Evolutionary conservation across 2,113 vertebrate species (phyloP).

Genomic region (Heterochromis multidens): DNA sequence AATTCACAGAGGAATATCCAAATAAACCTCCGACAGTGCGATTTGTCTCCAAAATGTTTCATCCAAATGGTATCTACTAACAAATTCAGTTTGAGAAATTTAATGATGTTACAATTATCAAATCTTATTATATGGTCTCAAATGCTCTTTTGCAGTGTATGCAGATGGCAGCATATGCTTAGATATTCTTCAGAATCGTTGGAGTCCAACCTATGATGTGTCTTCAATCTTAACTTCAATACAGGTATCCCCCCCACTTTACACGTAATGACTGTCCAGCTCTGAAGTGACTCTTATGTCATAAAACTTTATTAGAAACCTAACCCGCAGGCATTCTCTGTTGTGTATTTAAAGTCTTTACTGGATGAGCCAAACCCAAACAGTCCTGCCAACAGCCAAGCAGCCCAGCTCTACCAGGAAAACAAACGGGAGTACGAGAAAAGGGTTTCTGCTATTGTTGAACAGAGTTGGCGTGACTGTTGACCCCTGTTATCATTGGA

Average conservation of each 20-base stretch:
- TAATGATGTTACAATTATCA: not conserved
- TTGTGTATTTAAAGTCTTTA: slow-evolving; percentile 82
- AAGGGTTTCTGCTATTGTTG: slow-evolving; percentile 97
- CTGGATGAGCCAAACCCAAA: slow-evolving; percentile 98
- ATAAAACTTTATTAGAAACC: not conserved
- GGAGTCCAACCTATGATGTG: slow-evolving; percentile 99
- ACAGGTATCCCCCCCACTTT: slow-evolving; percentile 80
- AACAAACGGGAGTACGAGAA: slow-evolving; percentile 99
- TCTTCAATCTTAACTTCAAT: slow-evolving; percentile 99
- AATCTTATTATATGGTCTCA: not conserved
- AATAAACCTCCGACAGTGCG: slow-evolving; percentile 98
- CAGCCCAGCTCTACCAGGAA: slow-evolving; percentile 98
- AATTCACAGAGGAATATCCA: slow-evolving; percentile 99
- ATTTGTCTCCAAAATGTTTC: slow-evolving; percentile 99
- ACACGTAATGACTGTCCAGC: not conserved
- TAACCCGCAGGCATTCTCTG: not conserved
- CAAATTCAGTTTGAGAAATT: not conserved
- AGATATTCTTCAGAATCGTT: slow-evolving; percentile 99
- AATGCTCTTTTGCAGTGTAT: slow-evolving; percentile 81
- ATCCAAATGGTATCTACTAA: slow-evolving; percentile 90
- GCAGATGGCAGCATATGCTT: slow-evolving; percentile 99
- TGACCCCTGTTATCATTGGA: slow-evolving; percentile 80
- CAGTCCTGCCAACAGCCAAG: slow-evolving; percentile 98
- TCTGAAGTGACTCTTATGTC: not conserved
- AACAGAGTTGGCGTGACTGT: slow-evolving; percentile 99